Percentiles rank a stretch among this genome's conserved stretches.
Conservation (phyloP, 2,797 vertebrate genomes). For the Halcyon badia region DNA sequence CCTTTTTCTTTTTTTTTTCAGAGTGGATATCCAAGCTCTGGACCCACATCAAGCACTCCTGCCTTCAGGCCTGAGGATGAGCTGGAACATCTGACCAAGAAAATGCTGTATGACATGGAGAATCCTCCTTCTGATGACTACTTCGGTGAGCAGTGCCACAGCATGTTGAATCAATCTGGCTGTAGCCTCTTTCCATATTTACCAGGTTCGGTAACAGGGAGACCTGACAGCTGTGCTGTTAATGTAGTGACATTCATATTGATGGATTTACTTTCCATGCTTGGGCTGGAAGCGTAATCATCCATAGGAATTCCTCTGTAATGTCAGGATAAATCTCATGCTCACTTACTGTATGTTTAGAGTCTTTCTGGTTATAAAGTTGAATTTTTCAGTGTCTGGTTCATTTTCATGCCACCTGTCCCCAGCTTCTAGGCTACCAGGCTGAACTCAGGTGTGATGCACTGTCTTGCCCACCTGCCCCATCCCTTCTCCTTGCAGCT, state of each 20-base stretch:
- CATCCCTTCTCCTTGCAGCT: not conserved
- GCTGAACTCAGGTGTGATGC: not conserved
- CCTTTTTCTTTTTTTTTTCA: constrained; percentile 72
- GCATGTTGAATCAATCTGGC: not conserved
- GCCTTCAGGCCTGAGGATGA: constrained; percentile 93
- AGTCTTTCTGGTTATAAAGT: constrained; percentile 18
- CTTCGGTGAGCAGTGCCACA: constrained; percentile 87
- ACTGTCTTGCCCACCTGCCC: not conserved
- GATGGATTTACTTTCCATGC: constrained; percentile 24
- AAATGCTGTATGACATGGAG: constrained; percentile 99
- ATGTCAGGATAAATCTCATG: constrained; percentile 25
- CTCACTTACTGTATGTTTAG: constrained; percentile 25
- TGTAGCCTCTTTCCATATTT: not conserved
- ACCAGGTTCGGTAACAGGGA: not conserved
- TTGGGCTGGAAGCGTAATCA: not conserved
- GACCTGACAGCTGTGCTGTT: not conserved
- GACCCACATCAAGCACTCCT: constrained; percentile 58
- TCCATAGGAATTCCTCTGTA: constrained; percentile 33
- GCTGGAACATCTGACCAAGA: constrained; percentile 96
- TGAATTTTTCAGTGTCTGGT: constrained; percentile 42
- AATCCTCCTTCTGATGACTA: constrained; percentile 96
- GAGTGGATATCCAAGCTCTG: constrained; percentile 76
- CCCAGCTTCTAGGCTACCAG: not conserved
- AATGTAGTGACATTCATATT: not conserved
- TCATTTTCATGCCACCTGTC: constrained; percentile 30